Conservation (phyloP, 2,113 vertebrate species). For the Toxostoma redivivum region DNA sequence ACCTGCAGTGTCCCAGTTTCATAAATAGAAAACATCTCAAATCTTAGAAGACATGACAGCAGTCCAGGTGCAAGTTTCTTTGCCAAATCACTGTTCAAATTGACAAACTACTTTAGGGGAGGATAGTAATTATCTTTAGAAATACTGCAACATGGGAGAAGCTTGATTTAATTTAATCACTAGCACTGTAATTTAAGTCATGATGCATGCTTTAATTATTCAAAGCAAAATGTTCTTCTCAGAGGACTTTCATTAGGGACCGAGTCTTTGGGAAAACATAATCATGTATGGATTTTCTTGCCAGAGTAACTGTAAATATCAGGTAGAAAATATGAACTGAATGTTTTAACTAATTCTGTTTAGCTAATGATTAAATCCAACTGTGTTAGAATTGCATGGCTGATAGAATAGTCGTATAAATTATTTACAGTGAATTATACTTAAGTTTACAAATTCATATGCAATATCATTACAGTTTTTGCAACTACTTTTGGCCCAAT, state of each 20-base stretch:
- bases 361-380: not conserved
- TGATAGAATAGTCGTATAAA: not conserved
- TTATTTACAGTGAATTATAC: not conserved
- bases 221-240: slow-evolving; percentile 7
- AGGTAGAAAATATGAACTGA: not conserved
- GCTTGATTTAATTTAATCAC: slow-evolving; percentile 64
- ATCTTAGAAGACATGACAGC: not conserved
- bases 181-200: slow-evolving; percentile 51
- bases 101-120: slow-evolving; percentile 44
- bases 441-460: not conserved
- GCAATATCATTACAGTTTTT: not conserved
- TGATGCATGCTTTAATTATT: slow-evolving; percentile 57
- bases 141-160: not conserved
- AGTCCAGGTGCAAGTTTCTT: slow-evolving; percentile 24
- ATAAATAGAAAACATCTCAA: not conserved
- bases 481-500: not conserved
- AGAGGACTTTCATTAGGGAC: not conserved
- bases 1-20: not conserved
- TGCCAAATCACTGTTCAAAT: slow-evolving; percentile 26
- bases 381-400: not conserved
- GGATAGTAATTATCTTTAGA: slow-evolving; percentile 54
- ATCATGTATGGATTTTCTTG: not conserved
- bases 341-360: not conserved
- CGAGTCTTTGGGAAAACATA: not conserved
- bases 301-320: not conserved